Evolutionary conservation across 2,797 vertebrate species (phyloP), one percentile per base, ranked within the genome.

Genomic region (Chelidonichthys spinosus): DNA sequence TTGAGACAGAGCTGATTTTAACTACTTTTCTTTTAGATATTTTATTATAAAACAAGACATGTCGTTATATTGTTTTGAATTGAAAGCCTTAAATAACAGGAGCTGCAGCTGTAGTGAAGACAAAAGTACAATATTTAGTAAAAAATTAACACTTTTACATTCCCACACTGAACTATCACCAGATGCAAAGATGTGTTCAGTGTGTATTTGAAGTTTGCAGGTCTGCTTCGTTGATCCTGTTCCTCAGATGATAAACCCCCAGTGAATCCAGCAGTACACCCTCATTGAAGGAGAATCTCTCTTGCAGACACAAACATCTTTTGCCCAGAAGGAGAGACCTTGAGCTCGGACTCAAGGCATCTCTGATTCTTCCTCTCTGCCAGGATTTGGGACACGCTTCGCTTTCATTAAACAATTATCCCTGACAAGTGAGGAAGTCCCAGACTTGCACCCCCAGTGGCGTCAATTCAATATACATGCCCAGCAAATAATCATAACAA

Each of bases 351-450:
- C 71, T 78, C 70, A 83, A 86, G 40, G 79, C 64, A 32, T 59
- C 64, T 81, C 62, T 81, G 82, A 79, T 77, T 83, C 64, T 37
- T 37, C 49, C 14, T 76, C 72, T 77, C 63, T 54, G 72, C 33
- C 72, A 68, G 88, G 85, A 85, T 88, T 78, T 72, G 73, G 86
- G 82, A 82, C 67, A 60, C 49, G 43, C 74, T 79, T 84, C 5
- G 35, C 43, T 60, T 76, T 74, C 83, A 85, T 88, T 81, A 79
- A 85, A 79, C 80, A 84, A 72, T 88, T 84, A 87, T 53, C 72
- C 71, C 76, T 81, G 81, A 85, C 72, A 78, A 56, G 55, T 66
- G 7, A 66, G 42, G 18, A 62, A 62, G 66, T 71, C 76, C 69
- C 46, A 72, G 69, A n/a, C 69, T 72, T 0, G 5, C 63, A 58